Evolutionary conservation across 1,140 invertebrate species (phyloP), one percentile per base, ranked within the genome.

Genomic region (Drosophila auraria): DNA sequence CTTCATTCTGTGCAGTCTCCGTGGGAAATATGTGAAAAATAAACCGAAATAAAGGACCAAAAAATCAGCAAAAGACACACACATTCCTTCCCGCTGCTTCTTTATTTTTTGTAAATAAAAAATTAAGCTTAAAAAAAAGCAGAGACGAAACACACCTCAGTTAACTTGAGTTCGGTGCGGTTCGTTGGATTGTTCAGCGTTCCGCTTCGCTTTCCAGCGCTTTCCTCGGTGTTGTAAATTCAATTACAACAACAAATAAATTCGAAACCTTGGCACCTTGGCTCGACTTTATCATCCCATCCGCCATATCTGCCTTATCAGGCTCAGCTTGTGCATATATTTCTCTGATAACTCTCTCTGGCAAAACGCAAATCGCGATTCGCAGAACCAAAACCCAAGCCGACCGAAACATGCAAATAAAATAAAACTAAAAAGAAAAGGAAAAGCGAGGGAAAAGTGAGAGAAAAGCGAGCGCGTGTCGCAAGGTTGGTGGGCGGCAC

Each of bases 1-100:
- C 82, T 84, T 84, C 59, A 83, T 83, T 84, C 78, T 49, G 20
- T 49, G 20, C 47, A 73, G 69, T 73, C 40, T 73, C 23, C 68
- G 30, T 69, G 49, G 25, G 20, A 50, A 47, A 44, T 8, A 14
- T 11, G 40, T n/a, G 17, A 8, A 5, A 20, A 36, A 9, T n/a
- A 45, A 38, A 30, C 1, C 11, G 11, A 33, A 59, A 47, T 45
- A 9, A 20, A 30, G 58, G 58, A 57, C 36, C 40, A 36, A 25
- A 60, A 49, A 49, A 45, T 45, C 17, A 56, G 20, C n/a, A 56
- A 56, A 56, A 56, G 14, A 56, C 25, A 54, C 33, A 38, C 53
- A 15, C 33, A 15, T 25, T 40, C 4, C 7, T 15, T 23, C 23
- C 4, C 14, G n/a, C 5, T 17, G n/a, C 9, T 3, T 7, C 33